These are phyloP conservation scores for Craseonycteris thonglongyai DNA, from an alignment of 2,113 vertebrate genomes.

Conservation along the genomic window DNA sequence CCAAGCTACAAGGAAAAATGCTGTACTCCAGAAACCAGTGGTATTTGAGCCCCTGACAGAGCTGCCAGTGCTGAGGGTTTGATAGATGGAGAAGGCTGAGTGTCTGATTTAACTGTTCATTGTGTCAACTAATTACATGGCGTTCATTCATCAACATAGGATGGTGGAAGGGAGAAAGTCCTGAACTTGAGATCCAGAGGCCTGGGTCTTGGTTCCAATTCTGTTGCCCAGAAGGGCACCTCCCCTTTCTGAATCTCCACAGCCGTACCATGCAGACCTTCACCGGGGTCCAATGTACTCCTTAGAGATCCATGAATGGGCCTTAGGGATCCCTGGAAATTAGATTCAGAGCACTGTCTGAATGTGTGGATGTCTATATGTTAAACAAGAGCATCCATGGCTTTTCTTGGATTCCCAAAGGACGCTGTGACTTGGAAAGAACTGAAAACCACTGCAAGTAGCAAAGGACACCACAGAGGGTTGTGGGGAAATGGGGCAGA, in stretches of 20 bases:
- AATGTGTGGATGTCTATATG: neutral
- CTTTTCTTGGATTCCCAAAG: neutral
- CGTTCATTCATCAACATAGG: neutral
- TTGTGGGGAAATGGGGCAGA: neutral
- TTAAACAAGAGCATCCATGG: neutral
- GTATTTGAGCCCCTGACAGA: neutral
- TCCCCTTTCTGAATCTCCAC: neutral
- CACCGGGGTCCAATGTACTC: neutral
- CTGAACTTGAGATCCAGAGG: neutral
- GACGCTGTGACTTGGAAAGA: neutral
- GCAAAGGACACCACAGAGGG: neutral
- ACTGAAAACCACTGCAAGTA: neutral
- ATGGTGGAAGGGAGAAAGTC: too few species aligned
- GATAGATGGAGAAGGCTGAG: constrained; percentile 42
- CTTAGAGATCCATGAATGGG: neutral
- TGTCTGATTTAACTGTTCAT: constrained; percentile 46
- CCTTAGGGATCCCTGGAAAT: neutral
- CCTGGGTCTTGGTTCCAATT: neutral
- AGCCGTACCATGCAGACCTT: neutral
- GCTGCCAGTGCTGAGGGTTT: neutral
- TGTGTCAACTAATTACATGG: constrained; percentile 36
- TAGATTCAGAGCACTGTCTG: neutral
- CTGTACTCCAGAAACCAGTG: neutral
- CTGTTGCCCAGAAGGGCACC: neutral
- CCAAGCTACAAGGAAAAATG: neutral